Percentiles rank a stretch among this genome's conserved stretches.
Evolutionary conservation across 2,113 vertebrate species (phyloP).

Genomic region (Gallinago undulata): DNA sequence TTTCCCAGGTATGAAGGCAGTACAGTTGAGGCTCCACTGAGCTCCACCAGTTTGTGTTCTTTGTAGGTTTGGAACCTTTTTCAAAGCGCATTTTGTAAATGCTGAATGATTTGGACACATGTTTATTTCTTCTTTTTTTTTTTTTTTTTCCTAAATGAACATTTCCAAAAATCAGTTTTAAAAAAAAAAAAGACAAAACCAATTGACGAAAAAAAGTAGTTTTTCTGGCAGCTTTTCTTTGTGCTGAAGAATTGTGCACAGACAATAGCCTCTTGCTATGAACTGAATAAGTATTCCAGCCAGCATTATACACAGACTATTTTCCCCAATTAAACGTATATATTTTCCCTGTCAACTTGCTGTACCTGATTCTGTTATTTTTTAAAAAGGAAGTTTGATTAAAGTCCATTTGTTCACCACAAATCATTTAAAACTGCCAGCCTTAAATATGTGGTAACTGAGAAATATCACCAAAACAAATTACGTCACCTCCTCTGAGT

Average conservation of each 20-base stretch:
- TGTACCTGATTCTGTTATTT: constrained; percentile 37
- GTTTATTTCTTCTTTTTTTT: neutral
- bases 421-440: constrained; percentile 62
- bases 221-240: constrained; percentile 34
- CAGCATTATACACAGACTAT: neutral
- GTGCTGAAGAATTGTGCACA: neutral
- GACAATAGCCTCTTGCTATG: neutral
- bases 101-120: neutral
- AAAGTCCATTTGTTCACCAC: constrained; percentile 52
- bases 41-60: neutral
- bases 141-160: neutral
- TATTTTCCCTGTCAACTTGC: constrained; percentile 44
- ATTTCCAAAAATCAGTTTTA: neutral
- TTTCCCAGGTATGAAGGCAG: neutral
- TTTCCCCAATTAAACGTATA: constrained; percentile 16
- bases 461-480: constrained; percentile 65
- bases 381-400: constrained; percentile 52
- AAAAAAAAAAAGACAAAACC: neutral
- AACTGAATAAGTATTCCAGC: neutral
- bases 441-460: constrained; percentile 68
- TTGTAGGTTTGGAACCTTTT: neutral
- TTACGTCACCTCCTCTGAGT: constrained; percentile 58
- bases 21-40: neutral
- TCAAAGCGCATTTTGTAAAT: neutral
- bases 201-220: neutral